phyloP scores from a whole-genome alignment of 2,888 invertebrate species.

The Tetragnatha montana region DNA sequence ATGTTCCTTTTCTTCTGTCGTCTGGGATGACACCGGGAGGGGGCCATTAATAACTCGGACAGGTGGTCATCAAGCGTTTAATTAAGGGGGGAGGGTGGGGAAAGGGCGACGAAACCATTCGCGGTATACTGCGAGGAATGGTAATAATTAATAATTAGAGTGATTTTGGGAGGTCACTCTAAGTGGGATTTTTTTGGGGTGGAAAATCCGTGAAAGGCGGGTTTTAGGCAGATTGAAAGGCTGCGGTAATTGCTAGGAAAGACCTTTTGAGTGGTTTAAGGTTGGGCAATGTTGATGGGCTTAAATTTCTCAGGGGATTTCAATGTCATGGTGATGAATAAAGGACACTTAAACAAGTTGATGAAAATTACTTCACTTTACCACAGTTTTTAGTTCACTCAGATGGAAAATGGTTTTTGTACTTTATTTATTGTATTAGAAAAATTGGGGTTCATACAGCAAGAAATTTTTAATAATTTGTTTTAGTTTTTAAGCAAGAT shows the following conservation, averaged over 20 bases:
- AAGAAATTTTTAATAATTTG: too few relatives aligned
- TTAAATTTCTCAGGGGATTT: not conserved
- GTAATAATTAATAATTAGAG: conserved; percentile 49
- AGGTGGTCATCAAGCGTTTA: conserved; percentile 44
- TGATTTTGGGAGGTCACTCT: not conserved
- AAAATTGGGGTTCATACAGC: too few relatives aligned
- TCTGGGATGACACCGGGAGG: conserved; percentile 30
- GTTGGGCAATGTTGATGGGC: not conserved
- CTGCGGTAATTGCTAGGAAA: not conserved
- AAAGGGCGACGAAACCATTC: conserved; percentile 47
- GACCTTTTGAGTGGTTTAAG: not conserved
- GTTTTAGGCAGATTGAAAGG: not conserved
- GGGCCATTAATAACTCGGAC: conserved; percentile 45
- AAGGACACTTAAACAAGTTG: too few relatives aligned
- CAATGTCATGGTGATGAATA: too few relatives aligned
- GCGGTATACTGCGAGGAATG: conserved; percentile 42
- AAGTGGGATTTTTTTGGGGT: not conserved
- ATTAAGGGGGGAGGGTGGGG: conserved; percentile 25
- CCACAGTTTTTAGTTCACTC: too few relatives aligned
- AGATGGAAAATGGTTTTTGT: too few relatives aligned
- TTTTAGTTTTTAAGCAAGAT: too few relatives aligned
- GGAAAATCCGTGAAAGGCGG: not conserved
- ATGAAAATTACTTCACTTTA: too few relatives aligned
- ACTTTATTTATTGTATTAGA: too few relatives aligned
- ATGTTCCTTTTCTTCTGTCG: conserved; percentile 40